Percentiles rank a stretch among this genome's conserved stretches.
phyloP scores from a whole-genome alignment of 2,113 vertebrate species.

The Sterna hirundo region DNA sequence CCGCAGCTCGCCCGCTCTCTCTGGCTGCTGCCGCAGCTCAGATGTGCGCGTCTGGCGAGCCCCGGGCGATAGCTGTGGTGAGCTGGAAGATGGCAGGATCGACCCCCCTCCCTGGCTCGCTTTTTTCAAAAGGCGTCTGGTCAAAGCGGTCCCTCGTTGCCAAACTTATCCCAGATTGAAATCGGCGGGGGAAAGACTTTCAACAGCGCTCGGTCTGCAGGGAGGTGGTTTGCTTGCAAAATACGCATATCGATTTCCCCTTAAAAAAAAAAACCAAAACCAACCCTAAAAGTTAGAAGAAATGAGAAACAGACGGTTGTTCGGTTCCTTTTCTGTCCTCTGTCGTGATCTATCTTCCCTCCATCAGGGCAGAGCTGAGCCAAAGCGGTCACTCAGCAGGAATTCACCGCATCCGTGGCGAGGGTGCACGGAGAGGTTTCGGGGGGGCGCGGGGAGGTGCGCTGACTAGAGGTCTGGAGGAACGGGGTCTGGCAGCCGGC shows the following conservation, averaged over 20 bases:
- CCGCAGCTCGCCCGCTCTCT: neutral
- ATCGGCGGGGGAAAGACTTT: neutral
- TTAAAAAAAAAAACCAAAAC: neutral
- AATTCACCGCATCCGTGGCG: neutral
- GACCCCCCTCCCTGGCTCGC: neutral
- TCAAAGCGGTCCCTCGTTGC: neutral
- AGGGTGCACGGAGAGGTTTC: neutral
- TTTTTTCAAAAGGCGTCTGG: neutral
- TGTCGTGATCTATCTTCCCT: neutral
- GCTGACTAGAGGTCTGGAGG: rapidly evolving
- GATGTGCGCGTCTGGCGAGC: neutral
- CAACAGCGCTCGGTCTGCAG: neutral
- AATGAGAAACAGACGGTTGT: neutral
- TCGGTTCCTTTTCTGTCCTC: neutral
- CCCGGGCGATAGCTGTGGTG: neutral
- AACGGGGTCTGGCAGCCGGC: neutral
- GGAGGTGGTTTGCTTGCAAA: neutral
- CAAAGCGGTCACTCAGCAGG: neutral
- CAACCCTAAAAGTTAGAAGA: neutral
- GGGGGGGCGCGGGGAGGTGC: neutral
- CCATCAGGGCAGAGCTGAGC: neutral
- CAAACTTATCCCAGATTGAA: neutral
- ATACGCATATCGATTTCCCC: neutral
- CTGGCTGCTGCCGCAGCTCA: neutral
- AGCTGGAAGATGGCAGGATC: neutral